Evolutionary conservation across 2,113 vertebrate genomes (phyloP).

Genomic region (Cinclus cinclus): DNA sequence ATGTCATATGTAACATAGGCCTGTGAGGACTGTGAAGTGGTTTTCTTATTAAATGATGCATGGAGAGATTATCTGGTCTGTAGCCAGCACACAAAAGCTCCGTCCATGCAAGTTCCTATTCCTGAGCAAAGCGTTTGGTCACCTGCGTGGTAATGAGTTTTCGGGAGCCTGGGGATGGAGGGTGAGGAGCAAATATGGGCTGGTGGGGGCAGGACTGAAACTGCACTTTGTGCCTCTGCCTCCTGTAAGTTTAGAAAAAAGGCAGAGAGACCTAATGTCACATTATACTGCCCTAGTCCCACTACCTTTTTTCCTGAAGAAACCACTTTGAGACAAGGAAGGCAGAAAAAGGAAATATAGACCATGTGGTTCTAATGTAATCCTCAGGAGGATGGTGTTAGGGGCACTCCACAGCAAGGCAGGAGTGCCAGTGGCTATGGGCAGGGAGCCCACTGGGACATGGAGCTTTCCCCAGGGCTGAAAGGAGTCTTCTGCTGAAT

Average conservation of each 20-base stretch:
- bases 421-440: background rate
- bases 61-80: constrained; percentile 34
- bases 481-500: background rate
- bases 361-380: accelerated
- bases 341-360: accelerated
- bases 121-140: background rate
- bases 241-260: background rate
- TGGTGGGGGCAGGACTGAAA: background rate
- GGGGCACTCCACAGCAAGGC: background rate
- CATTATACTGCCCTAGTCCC: background rate
- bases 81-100: background rate
- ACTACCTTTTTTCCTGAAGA: background rate
- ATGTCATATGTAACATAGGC: background rate
- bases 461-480: no score
- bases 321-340: background rate
- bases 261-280: accelerated
- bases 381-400: background rate
- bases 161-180: background rate
- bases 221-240: accelerated
- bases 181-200: background rate
- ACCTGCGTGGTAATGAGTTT: background rate
- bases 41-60: constrained; percentile 55
- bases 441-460: background rate
- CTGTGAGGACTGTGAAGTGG: constrained; percentile 20
- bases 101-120: background rate